These are phyloP conservation scores for Lumbricus terrestris DNA, from an alignment of 2,888 invertebrate genomes.

Conservation along the genomic window DNA sequence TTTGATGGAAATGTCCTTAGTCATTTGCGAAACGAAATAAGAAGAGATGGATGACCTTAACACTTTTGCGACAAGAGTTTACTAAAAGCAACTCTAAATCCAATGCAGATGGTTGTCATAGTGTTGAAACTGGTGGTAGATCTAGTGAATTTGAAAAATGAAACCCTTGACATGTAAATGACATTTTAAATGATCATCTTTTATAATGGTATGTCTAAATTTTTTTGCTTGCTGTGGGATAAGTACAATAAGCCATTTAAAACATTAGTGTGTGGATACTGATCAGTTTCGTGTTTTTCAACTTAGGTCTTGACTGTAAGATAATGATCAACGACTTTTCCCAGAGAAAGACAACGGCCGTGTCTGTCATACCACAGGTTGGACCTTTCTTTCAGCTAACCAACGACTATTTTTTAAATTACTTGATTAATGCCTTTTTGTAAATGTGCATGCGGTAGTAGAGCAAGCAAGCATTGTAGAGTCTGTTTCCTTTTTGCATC, in stretches of 20 bases:
- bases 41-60: too few relatives aligned
- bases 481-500: too few relatives aligned
- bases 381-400: background rate
- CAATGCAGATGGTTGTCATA: background rate
- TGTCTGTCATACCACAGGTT: conserved; percentile 4
- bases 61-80: too few relatives aligned
- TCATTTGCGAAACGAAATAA: too few relatives aligned
- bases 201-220: too few relatives aligned
- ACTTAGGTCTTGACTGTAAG: conserved; percentile 12
- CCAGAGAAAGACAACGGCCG: background rate
- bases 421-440: background rate
- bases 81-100: background rate
- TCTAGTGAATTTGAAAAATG: too few relatives aligned
- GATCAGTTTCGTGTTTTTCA: background rate
- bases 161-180: too few relatives aligned
- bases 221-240: background rate
- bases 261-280: background rate
- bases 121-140: too few relatives aligned
- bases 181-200: too few relatives aligned
- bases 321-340: conserved; percentile 13
- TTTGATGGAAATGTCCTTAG: too few relatives aligned
- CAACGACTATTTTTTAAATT: background rate
- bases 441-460: too few relatives aligned
- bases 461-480: background rate
- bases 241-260: background rate